A percentile compares a stretch with the other conserved stretches of the same genome.
These are phyloP conservation scores for Epinephelus moara DNA, from an alignment of 2,113 vertebrate genomes.

Conservation along the genomic window DNA sequence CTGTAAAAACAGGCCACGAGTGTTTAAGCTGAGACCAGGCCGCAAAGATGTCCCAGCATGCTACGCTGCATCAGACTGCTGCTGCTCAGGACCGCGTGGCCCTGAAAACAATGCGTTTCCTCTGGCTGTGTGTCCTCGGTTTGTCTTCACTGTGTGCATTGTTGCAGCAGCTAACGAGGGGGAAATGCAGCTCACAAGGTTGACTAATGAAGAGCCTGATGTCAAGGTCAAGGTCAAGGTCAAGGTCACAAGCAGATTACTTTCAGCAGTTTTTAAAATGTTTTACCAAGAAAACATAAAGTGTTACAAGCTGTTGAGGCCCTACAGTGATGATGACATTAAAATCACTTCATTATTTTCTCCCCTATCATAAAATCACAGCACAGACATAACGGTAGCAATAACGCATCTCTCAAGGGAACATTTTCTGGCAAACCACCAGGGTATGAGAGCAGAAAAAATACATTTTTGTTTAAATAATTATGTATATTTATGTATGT, in stretches of 20 bases:
- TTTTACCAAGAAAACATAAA: not conserved
- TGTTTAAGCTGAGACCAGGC: constrained; percentile 49
- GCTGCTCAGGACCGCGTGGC: not conserved
- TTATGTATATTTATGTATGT: too few relatives aligned
- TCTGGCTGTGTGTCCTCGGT: not conserved
- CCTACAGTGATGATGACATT: too few relatives aligned
- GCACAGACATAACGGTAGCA: not conserved
- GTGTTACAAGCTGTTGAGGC: not conserved
- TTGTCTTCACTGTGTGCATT: not conserved
- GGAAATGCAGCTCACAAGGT: not conserved
- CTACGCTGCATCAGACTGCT: constrained; percentile 15
- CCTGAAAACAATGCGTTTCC: not conserved
- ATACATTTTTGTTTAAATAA: too few relatives aligned
- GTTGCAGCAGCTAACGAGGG: not conserved
- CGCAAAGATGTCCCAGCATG: constrained; percentile 64
- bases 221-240: not conserved
- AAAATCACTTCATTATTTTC: not conserved
- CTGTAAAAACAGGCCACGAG: constrained; percentile 72
- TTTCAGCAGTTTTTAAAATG: not conserved
- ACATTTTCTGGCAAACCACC: not conserved
- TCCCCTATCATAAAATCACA: not conserved
- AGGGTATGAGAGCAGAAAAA: too few relatives aligned
- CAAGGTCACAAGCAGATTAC: not conserved
- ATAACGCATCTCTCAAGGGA: not conserved
- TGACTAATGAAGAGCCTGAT: not conserved